Percentiles rank a stretch among this genome's conserved stretches.
Evolutionary conservation across 1,140 invertebrate genomes (phyloP).

Genomic region (Orius insidiosus): DNA sequence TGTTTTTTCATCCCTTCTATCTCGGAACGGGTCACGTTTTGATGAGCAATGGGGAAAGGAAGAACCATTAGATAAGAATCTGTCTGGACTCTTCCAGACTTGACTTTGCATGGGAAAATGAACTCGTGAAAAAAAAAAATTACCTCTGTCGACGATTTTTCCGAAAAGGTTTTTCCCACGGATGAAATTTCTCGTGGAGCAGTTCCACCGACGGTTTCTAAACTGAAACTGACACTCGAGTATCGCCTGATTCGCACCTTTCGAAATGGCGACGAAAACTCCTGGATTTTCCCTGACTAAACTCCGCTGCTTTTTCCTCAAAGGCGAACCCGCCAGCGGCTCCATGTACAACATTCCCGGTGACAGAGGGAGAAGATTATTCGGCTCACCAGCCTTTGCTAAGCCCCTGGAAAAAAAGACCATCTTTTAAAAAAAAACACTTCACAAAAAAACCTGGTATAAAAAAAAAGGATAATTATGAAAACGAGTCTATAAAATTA

Average conservation of each 20-base stretch:
- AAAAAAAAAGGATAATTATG: too few species aligned
- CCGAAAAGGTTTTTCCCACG: conserved; percentile 79
- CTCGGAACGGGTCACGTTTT: too few species aligned
- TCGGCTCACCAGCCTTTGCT: conserved; percentile 75
- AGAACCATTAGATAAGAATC: too few species aligned
- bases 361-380: conserved; percentile 65
- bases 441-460: too few species aligned
- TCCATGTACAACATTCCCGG: conserved; percentile 58
- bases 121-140: too few species aligned
- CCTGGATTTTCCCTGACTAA: conserved; percentile 77
- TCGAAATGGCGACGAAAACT: conserved; percentile 50
- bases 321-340: conserved; percentile 51
- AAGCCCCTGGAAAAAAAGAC: conserved; percentile 49
- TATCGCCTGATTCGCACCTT: conserved; percentile 48
- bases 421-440: background rate
- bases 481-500: too few species aligned
- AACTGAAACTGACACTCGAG: conserved; percentile 71
- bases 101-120: too few species aligned
- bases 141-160: conserved; percentile 81
- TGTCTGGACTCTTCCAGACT: too few species aligned
- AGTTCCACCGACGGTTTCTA: conserved; percentile 69
- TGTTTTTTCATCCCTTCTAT: too few species aligned
- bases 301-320: conserved; percentile 64
- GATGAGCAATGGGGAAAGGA: too few species aligned
- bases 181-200: conserved; percentile 75